Evolutionary conservation across 2,113 vertebrate species (phyloP).

Genomic region (Seriola rivoliana): DNA sequence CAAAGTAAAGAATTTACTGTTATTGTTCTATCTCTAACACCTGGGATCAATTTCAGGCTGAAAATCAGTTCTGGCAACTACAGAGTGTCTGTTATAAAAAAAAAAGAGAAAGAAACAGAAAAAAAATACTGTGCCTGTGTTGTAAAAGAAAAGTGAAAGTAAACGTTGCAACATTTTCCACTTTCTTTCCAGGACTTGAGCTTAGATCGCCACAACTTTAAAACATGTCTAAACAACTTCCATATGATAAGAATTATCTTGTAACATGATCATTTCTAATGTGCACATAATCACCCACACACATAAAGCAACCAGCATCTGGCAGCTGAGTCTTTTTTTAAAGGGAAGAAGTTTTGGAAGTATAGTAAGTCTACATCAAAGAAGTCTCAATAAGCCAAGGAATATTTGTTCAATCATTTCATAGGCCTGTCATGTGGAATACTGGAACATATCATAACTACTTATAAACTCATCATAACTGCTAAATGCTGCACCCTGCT

Average conservation of each 20-base stretch:
- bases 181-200: neutral
- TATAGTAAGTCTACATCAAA: neutral
- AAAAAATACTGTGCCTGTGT: neutral
- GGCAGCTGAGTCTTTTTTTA: neutral
- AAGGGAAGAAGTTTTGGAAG: neutral
- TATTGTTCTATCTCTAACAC: slow-evolving; percentile 27
- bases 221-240: slow-evolving; percentile 13
- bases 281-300: neutral
- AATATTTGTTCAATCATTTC: neutral
- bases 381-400: neutral
- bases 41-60: slow-evolving; percentile 36
- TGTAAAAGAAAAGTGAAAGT: slow-evolving; percentile 15
- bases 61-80: slow-evolving; percentile 19
- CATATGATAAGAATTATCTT: neutral
- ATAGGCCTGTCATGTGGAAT: neutral
- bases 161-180: neutral
- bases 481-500: neutral
- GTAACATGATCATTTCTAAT: neutral
- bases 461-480: neutral
- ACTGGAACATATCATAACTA: neutral
- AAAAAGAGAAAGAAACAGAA: neutral
- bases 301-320: neutral
- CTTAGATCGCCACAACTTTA: neutral
- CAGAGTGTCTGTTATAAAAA: neutral
- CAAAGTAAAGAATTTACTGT: slow-evolving; percentile 37